Evolutionary conservation across 2,888 invertebrate genomes (phyloP).

Genomic region (Drosophila neutralis): DNA sequence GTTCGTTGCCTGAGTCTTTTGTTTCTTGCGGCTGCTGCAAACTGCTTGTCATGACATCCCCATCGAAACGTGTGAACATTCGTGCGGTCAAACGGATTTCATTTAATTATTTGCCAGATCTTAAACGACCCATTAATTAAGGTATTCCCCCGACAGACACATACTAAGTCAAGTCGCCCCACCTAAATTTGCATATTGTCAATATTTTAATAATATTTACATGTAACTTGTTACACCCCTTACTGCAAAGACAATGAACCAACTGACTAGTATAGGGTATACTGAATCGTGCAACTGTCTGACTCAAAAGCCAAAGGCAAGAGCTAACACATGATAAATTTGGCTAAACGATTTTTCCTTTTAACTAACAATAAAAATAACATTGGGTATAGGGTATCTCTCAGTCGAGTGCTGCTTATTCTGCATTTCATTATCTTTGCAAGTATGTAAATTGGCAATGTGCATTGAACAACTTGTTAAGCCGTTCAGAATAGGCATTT

Average conservation of each 20-base stretch:
- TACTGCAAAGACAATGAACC: background rate
- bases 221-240: background rate
- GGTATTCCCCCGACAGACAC: background rate
- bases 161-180: background rate
- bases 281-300: background rate
- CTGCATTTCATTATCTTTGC: background rate
- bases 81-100: conserved; percentile 50
- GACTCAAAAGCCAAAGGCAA: background rate
- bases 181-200: conserved; percentile 47
- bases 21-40: conserved; percentile 31
- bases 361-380: background rate
- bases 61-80: conserved; percentile 11
- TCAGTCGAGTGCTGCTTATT: background rate
- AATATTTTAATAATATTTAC: conserved; percentile 34
- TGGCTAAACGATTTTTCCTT: background rate
- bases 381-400: background rate
- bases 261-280: background rate
- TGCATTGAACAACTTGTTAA: conserved; percentile 33
- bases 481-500: conserved; percentile 23
- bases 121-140: background rate
- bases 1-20: conserved; percentile 73
- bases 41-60: conserved; percentile 35
- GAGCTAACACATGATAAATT: background rate
- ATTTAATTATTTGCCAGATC: conserved; percentile 3
- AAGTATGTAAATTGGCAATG: background rate